Evolutionary conservation across 2,113 vertebrate species (phyloP), one percentile per base, ranked within the genome.

Genomic region (Lophura nycthemera): DNA sequence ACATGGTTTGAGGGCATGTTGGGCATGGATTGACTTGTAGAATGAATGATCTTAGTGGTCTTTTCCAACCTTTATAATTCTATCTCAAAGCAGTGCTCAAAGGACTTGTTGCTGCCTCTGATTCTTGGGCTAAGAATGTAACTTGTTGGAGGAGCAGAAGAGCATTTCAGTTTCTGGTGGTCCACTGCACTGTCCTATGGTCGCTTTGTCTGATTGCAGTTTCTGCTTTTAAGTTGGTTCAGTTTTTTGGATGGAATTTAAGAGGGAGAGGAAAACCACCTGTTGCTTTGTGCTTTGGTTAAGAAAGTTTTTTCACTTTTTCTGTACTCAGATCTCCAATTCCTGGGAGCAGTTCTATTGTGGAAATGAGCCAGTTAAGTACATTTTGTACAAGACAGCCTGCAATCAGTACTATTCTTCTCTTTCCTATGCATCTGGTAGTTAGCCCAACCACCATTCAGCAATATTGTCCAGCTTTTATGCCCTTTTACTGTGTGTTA

Each of bases 251-350:
- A 11, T 57, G 24, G 57, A 66, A 7, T 22, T 66, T 56, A 47
- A 66, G 2, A 6, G 16, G 21, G 2, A 61, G 9, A 6, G 14
- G 16, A 64, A 50, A 30, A 17, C 8, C 3, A 20, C 2, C 3
- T 7, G 4, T 29, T 63, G 5, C 13, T 8, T 30, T 36, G 16
- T n/a, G 17, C 20, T 95, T 80, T 22, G 5, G n/a, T 43, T 40
- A 70, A 69, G 40, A 56, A 43, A 73, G 15, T 9, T 50, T 69
- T 80, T 64, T 11, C 5, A 5, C 7, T 73, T 47, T 82, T 69
- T 34, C 61, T 45, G 24, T 2, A 1, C 16, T 21, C 6, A 1
- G 5, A 9, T 50, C 47, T 29, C 27, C 21, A 43, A 38, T 8
- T 10, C 14, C 27, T n/a, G 27, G 1, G 1, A 60, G 5, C 45